Conservation (phyloP, 2,113 vertebrate genomes). For the Rynchops niger region DNA sequence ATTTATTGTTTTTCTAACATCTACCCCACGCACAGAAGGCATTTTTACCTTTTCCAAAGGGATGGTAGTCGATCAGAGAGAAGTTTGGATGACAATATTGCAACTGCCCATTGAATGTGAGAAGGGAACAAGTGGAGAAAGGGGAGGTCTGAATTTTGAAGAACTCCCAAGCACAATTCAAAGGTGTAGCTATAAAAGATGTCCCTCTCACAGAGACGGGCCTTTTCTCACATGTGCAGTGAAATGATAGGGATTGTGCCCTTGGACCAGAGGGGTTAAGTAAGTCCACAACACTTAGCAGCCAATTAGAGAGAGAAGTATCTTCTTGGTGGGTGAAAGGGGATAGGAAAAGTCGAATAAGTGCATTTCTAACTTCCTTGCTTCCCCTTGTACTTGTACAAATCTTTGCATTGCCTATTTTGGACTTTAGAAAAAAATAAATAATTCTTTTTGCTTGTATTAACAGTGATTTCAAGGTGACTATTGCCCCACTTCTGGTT, state of each 20-base stretch:
- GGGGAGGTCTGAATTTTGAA: neutral
- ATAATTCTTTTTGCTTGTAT: neutral
- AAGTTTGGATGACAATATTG: neutral
- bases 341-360: neutral
- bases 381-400: neutral
- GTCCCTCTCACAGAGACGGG: neutral
- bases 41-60: neutral
- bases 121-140: neutral
- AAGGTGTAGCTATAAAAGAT: neutral
- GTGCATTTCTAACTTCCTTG: neutral
- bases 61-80: neutral
- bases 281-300: neutral
- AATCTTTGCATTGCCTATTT: neutral
- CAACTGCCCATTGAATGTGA: neutral
- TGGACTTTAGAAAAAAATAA: neutral
- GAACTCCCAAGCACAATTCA: neutral
- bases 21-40: neutral
- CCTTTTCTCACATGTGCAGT: neutral
- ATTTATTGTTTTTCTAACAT: neutral
- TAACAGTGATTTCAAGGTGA: neutral
- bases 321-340: neutral
- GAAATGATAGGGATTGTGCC: neutral
- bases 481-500: neutral
- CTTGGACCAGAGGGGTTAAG: neutral
- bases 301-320: neutral